These are phyloP conservation scores for Masnerella sp. DNA, from an alignment of 2,888 invertebrate species.

Conservation along the genomic window DNA sequence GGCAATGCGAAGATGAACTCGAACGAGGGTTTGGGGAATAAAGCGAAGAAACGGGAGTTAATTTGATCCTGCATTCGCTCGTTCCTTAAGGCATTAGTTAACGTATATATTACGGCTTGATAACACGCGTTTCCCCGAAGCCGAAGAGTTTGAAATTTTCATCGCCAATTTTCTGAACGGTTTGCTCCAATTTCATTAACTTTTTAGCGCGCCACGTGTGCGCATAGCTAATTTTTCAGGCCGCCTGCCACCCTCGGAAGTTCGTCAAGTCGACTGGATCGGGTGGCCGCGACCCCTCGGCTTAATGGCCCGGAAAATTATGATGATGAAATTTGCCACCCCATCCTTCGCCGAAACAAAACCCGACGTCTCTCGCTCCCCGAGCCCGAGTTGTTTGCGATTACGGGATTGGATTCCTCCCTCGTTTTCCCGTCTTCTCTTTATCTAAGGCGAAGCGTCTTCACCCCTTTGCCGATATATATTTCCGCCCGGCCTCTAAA, in stretches of 20 bases:
- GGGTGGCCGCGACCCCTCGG: conserved; percentile 61
- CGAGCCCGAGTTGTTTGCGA: conserved; percentile 61
- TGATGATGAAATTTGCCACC: conserved; percentile 76
- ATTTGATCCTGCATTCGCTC: conserved; percentile 39
- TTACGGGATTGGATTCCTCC: conserved; percentile 65
- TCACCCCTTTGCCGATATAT: conserved; percentile 43
- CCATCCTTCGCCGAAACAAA: conserved; percentile 47
- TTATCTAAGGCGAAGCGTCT: conserved; percentile 41
- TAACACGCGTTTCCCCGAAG: conserved; percentile 29
- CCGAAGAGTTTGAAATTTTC: no score
- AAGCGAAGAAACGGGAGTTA: conserved; percentile 34
- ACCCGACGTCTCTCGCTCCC: conserved; percentile 27
- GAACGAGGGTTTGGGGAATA: conserved; percentile 39
- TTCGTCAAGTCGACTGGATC: conserved; percentile 68
- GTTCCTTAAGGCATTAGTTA: conserved; percentile 35
- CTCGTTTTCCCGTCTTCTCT: conserved; percentile 37
- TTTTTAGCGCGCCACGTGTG: conserved; percentile 23
- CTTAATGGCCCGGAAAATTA: conserved; percentile 77
- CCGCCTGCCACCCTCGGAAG: conserved; percentile 58
- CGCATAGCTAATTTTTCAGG: conserved; percentile 54
- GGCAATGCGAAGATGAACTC: conserved; percentile 47
- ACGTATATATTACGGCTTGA: conserved; percentile 23
- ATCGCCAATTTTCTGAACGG: conserved; percentile 53
- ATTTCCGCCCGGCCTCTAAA: conserved; percentile 19
- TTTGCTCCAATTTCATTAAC: conserved; percentile 49